phyloP scores from a whole-genome alignment of 1,140 invertebrate genomes.

The Heliconius eleuchia region DNA sequence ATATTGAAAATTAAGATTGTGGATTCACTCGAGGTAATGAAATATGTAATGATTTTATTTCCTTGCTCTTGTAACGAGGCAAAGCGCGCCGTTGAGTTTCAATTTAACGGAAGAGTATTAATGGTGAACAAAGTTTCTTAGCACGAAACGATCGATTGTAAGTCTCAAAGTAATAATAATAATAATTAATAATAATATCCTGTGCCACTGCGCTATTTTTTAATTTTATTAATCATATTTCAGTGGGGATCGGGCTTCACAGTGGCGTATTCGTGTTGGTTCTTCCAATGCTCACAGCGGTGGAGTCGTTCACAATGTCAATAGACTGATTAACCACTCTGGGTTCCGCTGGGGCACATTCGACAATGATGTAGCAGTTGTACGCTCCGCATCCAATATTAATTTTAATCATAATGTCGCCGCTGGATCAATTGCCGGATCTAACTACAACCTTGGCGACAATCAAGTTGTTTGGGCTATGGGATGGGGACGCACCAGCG shows the following conservation, averaged over 20 bases:
- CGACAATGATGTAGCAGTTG: conserved; percentile 84
- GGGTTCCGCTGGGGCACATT: conserved; percentile 27
- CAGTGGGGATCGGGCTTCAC: not conserved
- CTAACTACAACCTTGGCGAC: conserved; percentile 49
- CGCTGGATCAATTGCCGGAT: conserved; percentile 43
- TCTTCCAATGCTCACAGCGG: conserved; percentile 49
- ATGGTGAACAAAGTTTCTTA: no score
- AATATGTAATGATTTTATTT: no score
- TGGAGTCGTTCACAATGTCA: conserved; percentile 40
- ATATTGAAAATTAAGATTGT: no score
- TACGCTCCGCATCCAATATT: conserved; percentile 52
- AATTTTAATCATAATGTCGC: conserved; percentile 43
- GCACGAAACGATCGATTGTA: no score
- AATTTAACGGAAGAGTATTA: no score
- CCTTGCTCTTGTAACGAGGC: no score
- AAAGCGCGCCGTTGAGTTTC: no score
- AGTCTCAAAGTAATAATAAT: no score
- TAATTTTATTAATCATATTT: no score
- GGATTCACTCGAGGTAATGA: no score
- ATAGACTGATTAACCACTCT: conserved; percentile 44
- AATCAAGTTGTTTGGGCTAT: conserved; percentile 74
- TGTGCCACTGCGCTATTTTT: no score
- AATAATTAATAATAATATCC: no score
- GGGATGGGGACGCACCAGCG: conserved; percentile 81
- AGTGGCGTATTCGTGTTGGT: conserved; percentile 49